Conservation (phyloP, 2,113 vertebrate species). For the Orthonyx spaldingii region DNA sequence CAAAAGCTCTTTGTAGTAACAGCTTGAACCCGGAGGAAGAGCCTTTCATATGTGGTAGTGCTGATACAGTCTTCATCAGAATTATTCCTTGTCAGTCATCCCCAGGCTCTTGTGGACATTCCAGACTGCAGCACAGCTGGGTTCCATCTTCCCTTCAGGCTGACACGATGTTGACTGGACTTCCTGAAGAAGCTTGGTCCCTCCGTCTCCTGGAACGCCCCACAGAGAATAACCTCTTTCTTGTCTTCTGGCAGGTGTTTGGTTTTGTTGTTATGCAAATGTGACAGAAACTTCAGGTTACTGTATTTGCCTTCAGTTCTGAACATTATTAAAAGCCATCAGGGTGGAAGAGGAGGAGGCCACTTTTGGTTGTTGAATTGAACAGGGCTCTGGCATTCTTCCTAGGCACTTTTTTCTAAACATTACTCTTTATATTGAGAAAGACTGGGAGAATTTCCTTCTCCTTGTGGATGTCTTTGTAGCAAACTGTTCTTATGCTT, state of each 20-base stretch:
- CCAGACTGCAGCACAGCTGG: neutral
- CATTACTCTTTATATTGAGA: neutral
- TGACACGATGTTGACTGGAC: fast-evolving
- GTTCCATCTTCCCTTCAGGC: neutral
- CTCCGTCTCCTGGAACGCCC: neutral
- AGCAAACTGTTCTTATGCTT: neutral
- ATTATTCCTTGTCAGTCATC: neutral
- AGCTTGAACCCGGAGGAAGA: neutral
- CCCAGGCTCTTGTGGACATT: fast-evolving
- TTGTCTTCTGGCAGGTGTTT: neutral
- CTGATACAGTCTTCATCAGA: neutral
- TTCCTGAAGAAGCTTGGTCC: neutral
- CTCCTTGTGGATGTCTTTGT: neutral
- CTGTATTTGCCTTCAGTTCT: neutral
- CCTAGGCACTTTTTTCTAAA: neutral
- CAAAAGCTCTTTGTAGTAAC: neutral
- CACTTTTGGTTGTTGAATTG: neutral
- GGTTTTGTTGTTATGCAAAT: neutral
- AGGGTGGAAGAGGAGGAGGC: neutral
- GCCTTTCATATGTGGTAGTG: neutral
- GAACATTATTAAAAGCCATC: neutral
- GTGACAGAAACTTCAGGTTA: neutral
- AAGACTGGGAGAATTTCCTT: neutral
- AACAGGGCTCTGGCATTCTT: neutral
- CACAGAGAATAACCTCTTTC: neutral